Evolutionary conservation across 2,888 invertebrate genomes (phyloP), one percentile per base, ranked within the genome.

Genomic region (Drosophila kokeensis): DNA sequence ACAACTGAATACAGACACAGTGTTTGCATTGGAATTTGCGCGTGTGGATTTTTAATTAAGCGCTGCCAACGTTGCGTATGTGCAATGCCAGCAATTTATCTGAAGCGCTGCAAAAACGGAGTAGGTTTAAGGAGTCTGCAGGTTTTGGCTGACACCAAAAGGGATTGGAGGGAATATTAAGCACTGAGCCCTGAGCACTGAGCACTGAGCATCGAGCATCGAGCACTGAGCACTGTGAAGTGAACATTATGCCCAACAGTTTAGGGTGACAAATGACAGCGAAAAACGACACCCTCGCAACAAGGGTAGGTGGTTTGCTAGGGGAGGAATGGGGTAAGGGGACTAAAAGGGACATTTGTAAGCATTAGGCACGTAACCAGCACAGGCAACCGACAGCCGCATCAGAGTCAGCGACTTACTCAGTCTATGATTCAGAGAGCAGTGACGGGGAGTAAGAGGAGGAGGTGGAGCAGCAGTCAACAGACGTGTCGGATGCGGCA

Each of bases 21-120:
- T 77, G 81, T 85, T 83, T 84, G 84, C 81, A 81, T 81, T 79
- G 76, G 72, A 84, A 83, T 81, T 84, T 77, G 67, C 79, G 75
- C 73, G 72, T 82, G 81, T 84, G 64, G 83, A 71, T 83, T 84
- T 83, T 85, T 83, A 83, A 83, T 83, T 83, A 83, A 74, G 69
- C 72, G 65, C 69, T 48, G 73, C 65, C 69, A 72, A 72, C 84
- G 70, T 53, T 65, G 83, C 80, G 83, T 83, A 85, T 85, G 85
- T 79, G 85, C 85, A 82, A 81, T 70, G 76, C 71, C 74, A 80
- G 71, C 73, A 76, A 74, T 58, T 71, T 60, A 48, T 36, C 32
- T 42, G 38, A 7, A 18, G 11, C 36, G 18, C 55, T 42, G 58
- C 62, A 55, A 61, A 60, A 30, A 30, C 32, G 21, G 38, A 30